Percentiles rank a stretch among this genome's conserved stretches.
Conservation (phyloP, 2,888 invertebrate species). For the Dimorphilus gyrociliatus region DNA sequence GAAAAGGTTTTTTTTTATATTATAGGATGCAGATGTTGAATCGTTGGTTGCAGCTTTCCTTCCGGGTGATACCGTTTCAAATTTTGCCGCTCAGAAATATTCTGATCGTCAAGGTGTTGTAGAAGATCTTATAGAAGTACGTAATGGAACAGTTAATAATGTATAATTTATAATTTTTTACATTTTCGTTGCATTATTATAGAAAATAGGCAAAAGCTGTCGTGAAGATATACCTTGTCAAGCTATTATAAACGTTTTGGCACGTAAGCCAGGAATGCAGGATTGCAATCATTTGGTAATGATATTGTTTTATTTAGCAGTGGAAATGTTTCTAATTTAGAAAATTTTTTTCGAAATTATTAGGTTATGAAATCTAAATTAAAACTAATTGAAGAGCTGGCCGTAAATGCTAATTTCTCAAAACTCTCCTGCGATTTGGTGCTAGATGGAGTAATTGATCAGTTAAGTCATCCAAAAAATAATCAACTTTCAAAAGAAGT, state of each 20-base stretch:
- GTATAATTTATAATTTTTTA: not conserved
- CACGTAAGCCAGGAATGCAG: slow-evolving; percentile 65
- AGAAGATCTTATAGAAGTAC: slow-evolving; percentile 49
- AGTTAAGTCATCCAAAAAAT: slow-evolving; percentile 64
- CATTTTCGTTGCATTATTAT: not conserved
- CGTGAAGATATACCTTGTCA: slow-evolving; percentile 53
- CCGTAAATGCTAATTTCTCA: slow-evolving; percentile 45
- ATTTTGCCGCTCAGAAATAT: slow-evolving; percentile 64
- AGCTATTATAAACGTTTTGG: slow-evolving; percentile 51
- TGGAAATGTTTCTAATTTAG: not conserved
- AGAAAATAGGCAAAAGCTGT: slow-evolving; percentile 39
- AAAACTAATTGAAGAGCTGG: slow-evolving; percentile 59
- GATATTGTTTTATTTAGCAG: not conserved
- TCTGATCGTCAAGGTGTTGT: slow-evolving; percentile 60
- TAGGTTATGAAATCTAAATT: slow-evolving; percentile 60
- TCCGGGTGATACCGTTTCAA: slow-evolving; percentile 48
- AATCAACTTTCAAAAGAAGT: slow-evolving; percentile 49
- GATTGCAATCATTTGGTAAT: slow-evolving; percentile 68
- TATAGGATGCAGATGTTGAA: slow-evolving; percentile 57
- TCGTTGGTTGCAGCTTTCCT: slow-evolving; percentile 47
- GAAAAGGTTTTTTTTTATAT: slow-evolving; percentile 2
- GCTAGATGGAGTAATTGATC: slow-evolving; percentile 62
- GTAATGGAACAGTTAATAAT: too few species aligned
- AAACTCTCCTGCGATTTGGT: slow-evolving; percentile 58
- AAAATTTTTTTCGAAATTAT: slow-evolving; percentile 3